phyloP scores from a whole-genome alignment of 2,797 vertebrate genomes.

The Dermochelys coriacea region DNA sequence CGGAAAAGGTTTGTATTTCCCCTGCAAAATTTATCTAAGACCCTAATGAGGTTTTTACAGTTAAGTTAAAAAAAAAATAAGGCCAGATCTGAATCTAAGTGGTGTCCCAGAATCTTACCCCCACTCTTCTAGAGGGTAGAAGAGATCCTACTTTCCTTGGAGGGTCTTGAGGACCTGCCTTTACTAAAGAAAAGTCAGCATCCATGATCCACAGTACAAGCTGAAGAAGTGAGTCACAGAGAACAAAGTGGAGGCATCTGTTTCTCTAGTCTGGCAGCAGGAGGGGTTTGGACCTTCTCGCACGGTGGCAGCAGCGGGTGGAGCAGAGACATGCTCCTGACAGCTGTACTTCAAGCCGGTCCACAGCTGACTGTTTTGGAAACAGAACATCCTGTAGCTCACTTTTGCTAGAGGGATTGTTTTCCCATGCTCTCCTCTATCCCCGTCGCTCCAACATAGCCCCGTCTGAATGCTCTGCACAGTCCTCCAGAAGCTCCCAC shows the following conservation, averaged over 20 bases:
- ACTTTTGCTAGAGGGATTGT: neutral
- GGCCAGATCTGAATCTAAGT: neutral
- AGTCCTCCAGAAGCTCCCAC: neutral
- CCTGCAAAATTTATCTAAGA: neutral
- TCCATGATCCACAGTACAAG: neutral
- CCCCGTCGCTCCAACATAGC: neutral
- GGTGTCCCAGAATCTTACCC: neutral
- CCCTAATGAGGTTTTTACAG: neutral
- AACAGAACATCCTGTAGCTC: neutral
- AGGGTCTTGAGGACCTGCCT: neutral
- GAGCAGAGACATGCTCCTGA: fast-evolving
- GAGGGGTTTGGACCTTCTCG: neutral
- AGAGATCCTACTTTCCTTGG: neutral
- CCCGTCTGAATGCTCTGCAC: neutral
- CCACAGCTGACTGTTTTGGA: neutral
- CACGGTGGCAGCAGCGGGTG: neutral
- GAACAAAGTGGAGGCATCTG: neutral
- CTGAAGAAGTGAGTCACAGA: neutral
- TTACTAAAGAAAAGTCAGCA: neutral
- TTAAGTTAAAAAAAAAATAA: neutral
- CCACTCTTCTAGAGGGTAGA: fast-evolving
- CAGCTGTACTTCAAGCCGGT: fast-evolving
- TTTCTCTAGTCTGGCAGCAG: fast-evolving
- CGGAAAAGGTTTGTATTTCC: neutral
- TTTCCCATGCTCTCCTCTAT: neutral